These are phyloP conservation scores for Puffinus mauretanicus DNA, from an alignment of 2,113 vertebrate genomes.

Conservation along the genomic window DNA sequence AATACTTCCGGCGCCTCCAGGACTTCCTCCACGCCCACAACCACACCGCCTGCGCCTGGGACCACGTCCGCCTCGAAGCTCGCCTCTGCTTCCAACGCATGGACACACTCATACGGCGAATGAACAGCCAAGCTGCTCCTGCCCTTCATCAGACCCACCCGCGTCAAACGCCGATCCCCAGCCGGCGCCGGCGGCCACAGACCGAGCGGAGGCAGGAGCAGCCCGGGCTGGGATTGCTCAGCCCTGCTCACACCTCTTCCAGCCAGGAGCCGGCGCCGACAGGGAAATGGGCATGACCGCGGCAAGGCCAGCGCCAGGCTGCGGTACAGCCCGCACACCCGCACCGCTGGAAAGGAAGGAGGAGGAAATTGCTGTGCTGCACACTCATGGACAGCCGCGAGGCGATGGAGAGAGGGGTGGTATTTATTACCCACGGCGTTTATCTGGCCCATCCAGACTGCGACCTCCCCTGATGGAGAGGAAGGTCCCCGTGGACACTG, in stretches of 20 bases:
- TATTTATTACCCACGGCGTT: fast-evolving
- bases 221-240: neutral
- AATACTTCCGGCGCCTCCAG: neutral
- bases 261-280: fast-evolving
- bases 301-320: fast-evolving
- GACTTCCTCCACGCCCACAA: neutral
- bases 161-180: fast-evolving
- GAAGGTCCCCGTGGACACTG: neutral
- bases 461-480: fast-evolving
- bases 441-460: fast-evolving
- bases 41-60: neutral
- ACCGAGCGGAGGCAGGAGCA: fast-evolving
- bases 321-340: neutral
- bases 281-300: fast-evolving
- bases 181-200: fast-evolving
- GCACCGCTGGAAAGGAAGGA: neutral
- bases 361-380: neutral
- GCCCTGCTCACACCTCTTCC: neutral
- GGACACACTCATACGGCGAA: neutral
- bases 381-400: fast-evolving
- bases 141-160: fast-evolving
- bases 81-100: neutral
- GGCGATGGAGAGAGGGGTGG: fast-evolving
- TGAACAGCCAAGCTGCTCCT: neutral
- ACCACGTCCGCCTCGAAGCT: neutral